Evolutionary conservation across 2,113 vertebrate species (phyloP).

Genomic region (Tachuris rubrigastra): DNA sequence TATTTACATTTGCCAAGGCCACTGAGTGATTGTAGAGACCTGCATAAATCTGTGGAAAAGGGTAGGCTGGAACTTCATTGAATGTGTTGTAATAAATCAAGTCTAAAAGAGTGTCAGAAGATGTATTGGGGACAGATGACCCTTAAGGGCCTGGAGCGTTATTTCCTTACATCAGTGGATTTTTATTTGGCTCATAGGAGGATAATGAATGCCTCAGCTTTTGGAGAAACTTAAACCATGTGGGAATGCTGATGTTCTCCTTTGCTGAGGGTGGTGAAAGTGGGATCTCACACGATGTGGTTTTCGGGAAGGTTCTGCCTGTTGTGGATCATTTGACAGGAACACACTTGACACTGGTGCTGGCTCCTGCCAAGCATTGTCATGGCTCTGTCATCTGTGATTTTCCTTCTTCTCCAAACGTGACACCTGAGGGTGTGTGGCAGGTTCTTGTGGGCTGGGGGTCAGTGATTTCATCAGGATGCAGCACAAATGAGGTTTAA

Average conservation of each 20-base stretch:
- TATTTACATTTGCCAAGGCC: constrained; percentile 20
- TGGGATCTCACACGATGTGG: fast-evolving
- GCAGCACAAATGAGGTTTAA: neutral
- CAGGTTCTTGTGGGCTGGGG: neutral
- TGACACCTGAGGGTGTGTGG: fast-evolving
- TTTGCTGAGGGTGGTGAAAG: neutral
- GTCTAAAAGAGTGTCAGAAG: neutral
- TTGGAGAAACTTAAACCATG: neutral
- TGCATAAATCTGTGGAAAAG: neutral
- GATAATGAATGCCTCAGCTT: neutral
- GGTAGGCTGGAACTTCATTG: neutral
- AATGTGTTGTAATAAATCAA: neutral
- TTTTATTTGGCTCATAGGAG: neutral
- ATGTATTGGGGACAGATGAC: neutral
- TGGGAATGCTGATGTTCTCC: neutral
- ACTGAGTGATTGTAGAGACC: neutral
- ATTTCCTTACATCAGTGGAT: neutral
- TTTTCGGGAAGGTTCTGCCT: neutral
- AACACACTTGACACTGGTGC: fast-evolving
- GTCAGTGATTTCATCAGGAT: neutral
- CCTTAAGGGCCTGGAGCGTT: neutral
- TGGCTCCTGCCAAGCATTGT: neutral
- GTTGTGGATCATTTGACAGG: neutral
- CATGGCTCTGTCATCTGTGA: neutral
- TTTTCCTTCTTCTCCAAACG: neutral